phyloP scores from a whole-genome alignment of 2,113 vertebrate genomes.

The Vicugna pacos region DNA sequence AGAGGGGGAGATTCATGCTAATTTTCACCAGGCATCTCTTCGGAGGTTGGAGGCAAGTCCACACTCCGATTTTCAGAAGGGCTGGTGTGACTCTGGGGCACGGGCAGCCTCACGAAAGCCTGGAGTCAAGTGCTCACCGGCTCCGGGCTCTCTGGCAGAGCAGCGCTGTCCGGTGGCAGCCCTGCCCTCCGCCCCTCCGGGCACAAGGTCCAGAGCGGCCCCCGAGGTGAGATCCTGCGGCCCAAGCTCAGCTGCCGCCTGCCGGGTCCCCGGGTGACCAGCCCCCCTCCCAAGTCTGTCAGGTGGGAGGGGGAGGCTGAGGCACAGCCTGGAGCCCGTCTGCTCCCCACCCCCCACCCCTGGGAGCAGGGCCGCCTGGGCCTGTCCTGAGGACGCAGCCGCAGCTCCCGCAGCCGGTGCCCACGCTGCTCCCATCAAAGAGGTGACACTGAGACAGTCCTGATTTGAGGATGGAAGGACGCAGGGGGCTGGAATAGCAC shows the following conservation, averaged over 20 bases:
- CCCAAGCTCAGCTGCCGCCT: not conserved
- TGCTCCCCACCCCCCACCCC: too few species aligned
- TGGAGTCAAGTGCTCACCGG: not conserved
- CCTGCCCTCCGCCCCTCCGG: rapidly evolving
- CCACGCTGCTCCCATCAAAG: too few species aligned
- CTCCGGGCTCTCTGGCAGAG: not conserved
- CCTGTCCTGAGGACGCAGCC: not conserved
- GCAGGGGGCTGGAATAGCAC: not conserved
- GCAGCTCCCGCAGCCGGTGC: not conserved
- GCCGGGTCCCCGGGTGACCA: not conserved
- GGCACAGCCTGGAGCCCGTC: not conserved
- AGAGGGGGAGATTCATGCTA: not conserved
- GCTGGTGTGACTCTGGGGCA: rapidly evolving
- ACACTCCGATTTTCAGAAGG: not conserved
- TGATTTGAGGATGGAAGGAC: not conserved
- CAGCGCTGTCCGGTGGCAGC: not conserved
- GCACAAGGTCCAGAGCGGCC: not conserved
- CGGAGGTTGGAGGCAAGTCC: not conserved
- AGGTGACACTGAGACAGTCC: not conserved
- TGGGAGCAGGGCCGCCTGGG: not conserved
- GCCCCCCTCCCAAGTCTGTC: not conserved
- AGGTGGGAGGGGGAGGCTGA: not conserved
- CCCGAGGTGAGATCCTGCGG: not conserved
- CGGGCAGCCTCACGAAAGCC: too few species aligned
- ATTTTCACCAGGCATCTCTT: not conserved